Conservation (phyloP, 2,888 invertebrate genomes). For the Drosophila limbata region DNA sequence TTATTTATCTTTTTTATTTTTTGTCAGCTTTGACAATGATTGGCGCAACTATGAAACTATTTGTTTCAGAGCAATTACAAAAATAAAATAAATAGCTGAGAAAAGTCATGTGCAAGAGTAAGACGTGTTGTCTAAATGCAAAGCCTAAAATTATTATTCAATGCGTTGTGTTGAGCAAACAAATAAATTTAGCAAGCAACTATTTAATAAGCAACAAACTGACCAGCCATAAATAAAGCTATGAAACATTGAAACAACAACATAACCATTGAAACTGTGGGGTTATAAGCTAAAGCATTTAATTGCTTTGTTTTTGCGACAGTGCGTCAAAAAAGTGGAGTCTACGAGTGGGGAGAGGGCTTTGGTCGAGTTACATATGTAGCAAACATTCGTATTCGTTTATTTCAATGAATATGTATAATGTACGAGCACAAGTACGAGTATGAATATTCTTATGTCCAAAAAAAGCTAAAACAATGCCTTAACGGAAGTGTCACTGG, state of each 20-base stretch:
- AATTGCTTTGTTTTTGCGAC: conserved; percentile 71
- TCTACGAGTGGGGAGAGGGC: conserved; percentile 12
- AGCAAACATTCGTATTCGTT: not conserved
- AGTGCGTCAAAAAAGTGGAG: conserved; percentile 26
- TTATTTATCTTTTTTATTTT: no score
- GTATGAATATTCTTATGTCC: conserved; percentile 22
- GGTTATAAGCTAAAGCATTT: conserved; percentile 57
- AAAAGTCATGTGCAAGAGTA: conserved; percentile 24
- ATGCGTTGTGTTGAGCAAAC: conserved; percentile 20
- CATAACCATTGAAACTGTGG: conserved; percentile 20
- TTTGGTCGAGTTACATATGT: conserved; percentile 13
- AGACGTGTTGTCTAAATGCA: conserved; percentile 34
- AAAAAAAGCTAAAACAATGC: conserved; percentile 65
- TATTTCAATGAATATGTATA: conserved; percentile 17
- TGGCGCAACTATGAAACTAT: not conserved
- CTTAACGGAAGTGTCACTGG: conserved; percentile 73
- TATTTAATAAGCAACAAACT: conserved; percentile 74
- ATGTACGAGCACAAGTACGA: not conserved
- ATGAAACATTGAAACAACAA: conserved; percentile 44
- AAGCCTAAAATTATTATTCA: conserved; percentile 57
- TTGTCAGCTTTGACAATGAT: not conserved
- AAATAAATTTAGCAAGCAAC: conserved; percentile 70
- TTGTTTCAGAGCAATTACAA: not conserved
- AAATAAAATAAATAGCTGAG: conserved; percentile 12
- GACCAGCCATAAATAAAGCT: conserved; percentile 64